Evolutionary conservation across 2,113 vertebrate genomes (phyloP).

Genomic region (Lanius collurio): DNA sequence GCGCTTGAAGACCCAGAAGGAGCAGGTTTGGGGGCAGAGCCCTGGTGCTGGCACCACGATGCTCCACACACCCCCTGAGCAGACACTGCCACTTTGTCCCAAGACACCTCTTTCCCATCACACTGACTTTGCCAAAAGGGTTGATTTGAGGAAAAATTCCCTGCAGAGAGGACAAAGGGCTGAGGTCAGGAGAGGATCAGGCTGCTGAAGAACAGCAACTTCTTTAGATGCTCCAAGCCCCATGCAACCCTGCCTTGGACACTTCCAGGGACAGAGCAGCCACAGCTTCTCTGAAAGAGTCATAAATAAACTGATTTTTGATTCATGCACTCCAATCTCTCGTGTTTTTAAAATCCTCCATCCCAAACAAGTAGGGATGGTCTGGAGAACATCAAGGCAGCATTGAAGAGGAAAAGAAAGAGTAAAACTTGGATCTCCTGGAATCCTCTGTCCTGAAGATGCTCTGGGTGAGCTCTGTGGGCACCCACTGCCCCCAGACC

Average conservation of each 20-base stretch:
- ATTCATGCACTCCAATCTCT: neutral
- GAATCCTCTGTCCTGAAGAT: neutral
- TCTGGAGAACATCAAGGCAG: neutral
- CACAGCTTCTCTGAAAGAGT: neutral
- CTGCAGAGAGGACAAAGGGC: neutral
- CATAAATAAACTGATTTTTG: neutral
- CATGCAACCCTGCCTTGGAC: neutral
- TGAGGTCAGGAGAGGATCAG: neutral
- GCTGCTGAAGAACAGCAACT: neutral
- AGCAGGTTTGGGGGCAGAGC: neutral
- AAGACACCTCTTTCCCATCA: neutral
- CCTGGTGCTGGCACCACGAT: accelerated
- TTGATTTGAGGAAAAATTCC: neutral
- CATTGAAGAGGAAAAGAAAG: neutral
- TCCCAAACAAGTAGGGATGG: neutral
- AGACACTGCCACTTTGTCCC: neutral
- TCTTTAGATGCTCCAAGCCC: neutral
- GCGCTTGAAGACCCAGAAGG: accelerated
- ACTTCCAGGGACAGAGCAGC: neutral
- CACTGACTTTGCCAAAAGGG: neutral
- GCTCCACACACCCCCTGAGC: neutral
- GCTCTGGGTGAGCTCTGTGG: neutral
- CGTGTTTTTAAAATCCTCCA: neutral
- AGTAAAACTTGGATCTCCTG: neutral
- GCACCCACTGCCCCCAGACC: neutral